Evolutionary conservation across 2,113 vertebrate genomes (phyloP).

Genomic region (Catharus bicknelli): DNA sequence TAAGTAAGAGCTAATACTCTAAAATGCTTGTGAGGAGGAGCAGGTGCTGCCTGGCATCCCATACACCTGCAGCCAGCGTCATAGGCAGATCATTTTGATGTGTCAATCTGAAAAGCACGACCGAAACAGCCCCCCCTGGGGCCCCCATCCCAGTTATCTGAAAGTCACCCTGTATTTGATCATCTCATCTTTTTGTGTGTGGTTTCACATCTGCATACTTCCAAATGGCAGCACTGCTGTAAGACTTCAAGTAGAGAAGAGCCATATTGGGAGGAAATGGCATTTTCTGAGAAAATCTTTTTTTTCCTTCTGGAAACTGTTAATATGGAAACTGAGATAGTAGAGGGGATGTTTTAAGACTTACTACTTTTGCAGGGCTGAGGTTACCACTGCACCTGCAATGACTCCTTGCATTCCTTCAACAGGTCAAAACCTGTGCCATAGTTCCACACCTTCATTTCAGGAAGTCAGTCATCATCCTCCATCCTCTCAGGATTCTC

Average conservation of each 20-base stretch:
- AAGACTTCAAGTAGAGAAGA: background rate
- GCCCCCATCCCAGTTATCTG: background rate
- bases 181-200: background rate
- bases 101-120: background rate
- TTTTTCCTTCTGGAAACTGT: background rate
- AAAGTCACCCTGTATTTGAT: background rate
- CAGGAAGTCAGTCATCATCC: background rate
- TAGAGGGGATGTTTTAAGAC: background rate
- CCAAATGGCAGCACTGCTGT: background rate
- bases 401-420: background rate
- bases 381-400: background rate
- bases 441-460: background rate
- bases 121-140: background rate
- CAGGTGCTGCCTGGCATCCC: background rate
- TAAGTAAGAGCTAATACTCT: background rate
- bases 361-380: background rate
- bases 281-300: background rate
- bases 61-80: fast-evolving
- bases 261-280: background rate
- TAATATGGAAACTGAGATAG: background rate
- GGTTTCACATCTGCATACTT: background rate
- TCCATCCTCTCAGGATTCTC: background rate
- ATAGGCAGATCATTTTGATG: fast-evolving
- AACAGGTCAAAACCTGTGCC: background rate
- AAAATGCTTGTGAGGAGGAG: background rate